Base-by-base conservation (phyloP, 1,140 invertebrate species). In the Orchesella cincta region DNA sequence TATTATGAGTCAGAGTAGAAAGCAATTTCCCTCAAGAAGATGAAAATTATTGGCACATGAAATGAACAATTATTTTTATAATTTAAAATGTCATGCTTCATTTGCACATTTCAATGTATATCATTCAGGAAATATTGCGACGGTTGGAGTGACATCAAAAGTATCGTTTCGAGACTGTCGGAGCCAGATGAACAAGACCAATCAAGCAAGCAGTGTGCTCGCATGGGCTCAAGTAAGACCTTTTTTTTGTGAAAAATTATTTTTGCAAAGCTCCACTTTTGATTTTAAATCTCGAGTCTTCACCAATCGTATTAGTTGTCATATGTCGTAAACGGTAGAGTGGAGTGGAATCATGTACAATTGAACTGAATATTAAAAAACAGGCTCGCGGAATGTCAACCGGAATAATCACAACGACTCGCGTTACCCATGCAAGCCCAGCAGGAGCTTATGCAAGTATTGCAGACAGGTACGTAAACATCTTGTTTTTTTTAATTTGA, bases 401-500 rank as follows among this genome's bases (percentile, higher is more conserved):
- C 1, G 88, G 88, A 12, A 81, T 89, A 33, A 86, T 89, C 1
- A 87, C 88, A 0, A 88, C 86, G 0, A 85, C 87, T 18, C 77
- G 86, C 31, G 83, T 89, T 0, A 88, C 87, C 3, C 86, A 88
- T 81, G 88, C 88, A 57, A 52, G 87, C 1, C 86, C 88, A 26
- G 84, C 86, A 0, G 85, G 86, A 18, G 83, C 84, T 29, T 84
- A 82, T 71, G 84, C 83, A 33, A 82, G 84, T 78, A 83, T 80
- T n/a, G 82, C 83, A 33, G 76, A 82, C 31, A 79, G 83, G 82
- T 81, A 35, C 75, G 72, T 64, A n/a, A n/a, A n/a, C n/a, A n/a
- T n/a, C n/a, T n/a, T n/a, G n/a, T n/a, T n/a, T n/a, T n/a, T n/a
- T n/a, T n/a, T n/a, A n/a, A n/a, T n/a, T n/a, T n/a, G n/a, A n/a